phyloP scores from a whole-genome alignment of 2,797 vertebrate genomes.

The Loriculus beryllinus region DNA sequence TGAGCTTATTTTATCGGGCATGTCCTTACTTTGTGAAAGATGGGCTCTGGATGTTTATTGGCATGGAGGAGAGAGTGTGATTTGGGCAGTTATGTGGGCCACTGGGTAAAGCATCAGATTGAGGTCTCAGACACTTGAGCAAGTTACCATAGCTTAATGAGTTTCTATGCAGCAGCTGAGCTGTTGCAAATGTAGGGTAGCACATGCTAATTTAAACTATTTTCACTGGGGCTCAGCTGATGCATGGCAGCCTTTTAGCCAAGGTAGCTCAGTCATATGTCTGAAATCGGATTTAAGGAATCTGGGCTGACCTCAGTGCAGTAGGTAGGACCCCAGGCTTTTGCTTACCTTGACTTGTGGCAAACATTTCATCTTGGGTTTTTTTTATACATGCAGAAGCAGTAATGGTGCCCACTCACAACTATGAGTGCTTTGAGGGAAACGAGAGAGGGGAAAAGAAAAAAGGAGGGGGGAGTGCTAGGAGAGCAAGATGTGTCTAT shows the following conservation, averaged over 20 bases:
- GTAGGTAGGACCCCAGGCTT: not conserved
- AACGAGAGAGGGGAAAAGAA: not conserved
- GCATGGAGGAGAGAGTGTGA: not conserved
- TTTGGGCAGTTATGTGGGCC: conserved; percentile 42
- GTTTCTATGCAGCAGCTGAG: conserved; percentile 46
- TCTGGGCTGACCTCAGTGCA: not conserved
- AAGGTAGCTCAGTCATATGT: not conserved
- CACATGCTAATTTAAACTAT: conserved; percentile 4
- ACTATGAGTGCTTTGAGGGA: not conserved
- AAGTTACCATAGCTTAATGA: conserved; percentile 63
- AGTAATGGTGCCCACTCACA: not conserved
- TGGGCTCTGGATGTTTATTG: not conserved
- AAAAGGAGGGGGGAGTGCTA: accelerated
- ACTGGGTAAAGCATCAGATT: conserved; percentile 37
- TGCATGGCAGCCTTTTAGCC: not conserved
- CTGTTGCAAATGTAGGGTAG: conserved; percentile 47
- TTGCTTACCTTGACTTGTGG: not conserved
- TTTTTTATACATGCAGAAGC: not conserved
- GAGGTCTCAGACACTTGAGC: conserved; percentile 36
- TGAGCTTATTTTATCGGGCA: not conserved
- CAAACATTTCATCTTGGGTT: not conserved
- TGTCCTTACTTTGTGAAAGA: not conserved
- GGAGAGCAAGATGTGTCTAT: not conserved
- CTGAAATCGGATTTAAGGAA: not conserved
- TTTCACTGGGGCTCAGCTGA: conserved; percentile 48